Evolutionary conservation across 2,888 invertebrate genomes (phyloP).

Genomic region (Amphipyra berbera): DNA sequence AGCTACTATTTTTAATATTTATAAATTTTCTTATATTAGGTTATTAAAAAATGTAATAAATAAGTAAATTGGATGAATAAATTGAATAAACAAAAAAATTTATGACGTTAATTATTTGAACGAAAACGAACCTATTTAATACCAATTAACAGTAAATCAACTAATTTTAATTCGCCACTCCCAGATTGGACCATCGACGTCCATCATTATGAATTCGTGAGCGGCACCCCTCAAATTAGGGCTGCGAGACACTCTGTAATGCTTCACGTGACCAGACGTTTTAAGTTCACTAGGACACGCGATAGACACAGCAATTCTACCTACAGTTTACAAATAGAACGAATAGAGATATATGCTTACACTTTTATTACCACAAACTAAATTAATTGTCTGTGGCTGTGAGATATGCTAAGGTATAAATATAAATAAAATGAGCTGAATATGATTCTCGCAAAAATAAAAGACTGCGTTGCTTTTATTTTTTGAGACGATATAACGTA

Average conservation of each 20-base stretch:
- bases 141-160: constrained; percentile 52
- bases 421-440: constrained; percentile 21
- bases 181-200: constrained; percentile 59
- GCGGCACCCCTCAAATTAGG: constrained; percentile 75
- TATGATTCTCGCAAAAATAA: constrained; percentile 5
- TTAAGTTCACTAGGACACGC: constrained; percentile 47
- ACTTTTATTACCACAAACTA: constrained; percentile 32
- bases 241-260: constrained; percentile 63
- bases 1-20: no score
- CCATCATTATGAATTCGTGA: constrained; percentile 79
- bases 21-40: no score
- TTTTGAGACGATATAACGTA: constrained; percentile 20
- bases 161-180: constrained; percentile 54
- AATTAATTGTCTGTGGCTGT: constrained; percentile 26
- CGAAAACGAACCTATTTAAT: constrained; percentile 27
- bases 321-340: constrained; percentile 30
- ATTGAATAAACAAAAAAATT: no score
- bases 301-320: constrained; percentile 16
- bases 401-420: constrained; percentile 7
- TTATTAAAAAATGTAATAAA: no score
- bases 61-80: no score
- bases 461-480: constrained; percentile 27
- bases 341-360: constrained; percentile 36
- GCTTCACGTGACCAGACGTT: constrained; percentile 51
- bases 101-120: neutral